Percentiles rank a stretch among this genome's conserved stretches.
phyloP scores from a whole-genome alignment of 2,888 invertebrate genomes.

The Parnassius orleans region DNA sequence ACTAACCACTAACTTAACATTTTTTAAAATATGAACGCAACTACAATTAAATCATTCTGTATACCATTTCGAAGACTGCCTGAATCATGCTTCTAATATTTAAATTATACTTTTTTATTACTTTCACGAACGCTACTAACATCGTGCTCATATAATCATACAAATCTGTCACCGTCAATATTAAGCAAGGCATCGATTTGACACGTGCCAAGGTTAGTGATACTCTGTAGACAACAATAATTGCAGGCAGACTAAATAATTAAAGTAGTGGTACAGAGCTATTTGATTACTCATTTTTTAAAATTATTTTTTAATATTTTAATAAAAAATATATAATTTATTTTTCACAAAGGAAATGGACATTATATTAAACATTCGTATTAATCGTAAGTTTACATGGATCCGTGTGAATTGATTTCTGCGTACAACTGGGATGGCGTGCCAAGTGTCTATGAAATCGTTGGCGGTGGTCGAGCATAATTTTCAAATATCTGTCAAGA shows the following conservation, averaged over 20 bases:
- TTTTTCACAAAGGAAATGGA: neutral
- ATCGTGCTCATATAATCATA: conserved; percentile 9
- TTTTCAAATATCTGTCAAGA: conserved; percentile 22
- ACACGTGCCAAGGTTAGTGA: neutral
- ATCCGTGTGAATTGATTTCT: conserved; percentile 23
- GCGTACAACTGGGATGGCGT: conserved; percentile 10
- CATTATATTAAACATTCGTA: neutral
- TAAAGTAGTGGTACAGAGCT: neutral
- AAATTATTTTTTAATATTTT: no score
- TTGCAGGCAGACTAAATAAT: neutral
- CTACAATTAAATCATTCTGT: no score
- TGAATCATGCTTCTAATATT: conserved; percentile 5
- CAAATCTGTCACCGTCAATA: conserved; percentile 10
- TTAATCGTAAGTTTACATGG: conserved; percentile 5
- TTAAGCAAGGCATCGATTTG: neutral
- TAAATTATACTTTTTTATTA: conserved; percentile 9
- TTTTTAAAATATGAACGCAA: no score
- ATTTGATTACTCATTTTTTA: conserved; percentile 1
- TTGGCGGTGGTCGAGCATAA: conserved; percentile 23
- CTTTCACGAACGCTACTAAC: neutral
- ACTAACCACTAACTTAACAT: no score
- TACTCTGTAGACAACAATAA: neutral
- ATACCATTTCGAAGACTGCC: no score
- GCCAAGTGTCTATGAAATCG: conserved; percentile 24
- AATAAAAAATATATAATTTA: neutral